Conservation (phyloP, 2,888 invertebrate species). For the Teleiodes luculella region DNA sequence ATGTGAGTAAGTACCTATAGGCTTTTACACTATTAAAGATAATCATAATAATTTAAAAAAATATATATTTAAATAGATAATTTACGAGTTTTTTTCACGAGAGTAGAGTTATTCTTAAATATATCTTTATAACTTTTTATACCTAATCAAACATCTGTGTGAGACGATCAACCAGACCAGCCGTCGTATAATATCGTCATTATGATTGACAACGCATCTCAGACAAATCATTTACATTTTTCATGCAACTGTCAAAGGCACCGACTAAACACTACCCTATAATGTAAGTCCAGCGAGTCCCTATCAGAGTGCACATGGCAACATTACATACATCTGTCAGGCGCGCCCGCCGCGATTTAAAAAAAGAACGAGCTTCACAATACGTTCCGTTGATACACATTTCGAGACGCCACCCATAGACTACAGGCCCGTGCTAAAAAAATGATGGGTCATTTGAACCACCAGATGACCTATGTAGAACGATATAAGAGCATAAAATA, state of each 20-base stretch:
- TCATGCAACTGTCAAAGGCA: constrained; percentile 22
- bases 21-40: too few relatives aligned
- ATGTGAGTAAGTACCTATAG: too few relatives aligned
- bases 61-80: too few relatives aligned
- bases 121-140: not conserved
- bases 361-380: constrained; percentile 62
- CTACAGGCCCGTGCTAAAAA: too few relatives aligned
- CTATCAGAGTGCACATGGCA: constrained; percentile 62
- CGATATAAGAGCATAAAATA: too few relatives aligned
- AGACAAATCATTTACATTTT: constrained; percentile 16
- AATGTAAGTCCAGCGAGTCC: constrained; percentile 53
- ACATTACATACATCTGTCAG: constrained; percentile 72
- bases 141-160: not conserved
- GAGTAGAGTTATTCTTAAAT: too few relatives aligned
- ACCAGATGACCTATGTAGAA: too few relatives aligned
- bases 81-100: too few relatives aligned
- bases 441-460: too few relatives aligned
- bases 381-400: constrained; percentile 60
- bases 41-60: too few relatives aligned
- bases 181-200: constrained; percentile 3
- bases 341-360: constrained; percentile 61
- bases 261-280: constrained; percentile 18
- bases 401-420: constrained; percentile 37
- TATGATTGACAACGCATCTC: constrained; percentile 16
- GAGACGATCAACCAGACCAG: constrained; percentile 3